Evolutionary conservation across 2,888 invertebrate species (phyloP).

Genomic region (Tenthredo notha): DNA sequence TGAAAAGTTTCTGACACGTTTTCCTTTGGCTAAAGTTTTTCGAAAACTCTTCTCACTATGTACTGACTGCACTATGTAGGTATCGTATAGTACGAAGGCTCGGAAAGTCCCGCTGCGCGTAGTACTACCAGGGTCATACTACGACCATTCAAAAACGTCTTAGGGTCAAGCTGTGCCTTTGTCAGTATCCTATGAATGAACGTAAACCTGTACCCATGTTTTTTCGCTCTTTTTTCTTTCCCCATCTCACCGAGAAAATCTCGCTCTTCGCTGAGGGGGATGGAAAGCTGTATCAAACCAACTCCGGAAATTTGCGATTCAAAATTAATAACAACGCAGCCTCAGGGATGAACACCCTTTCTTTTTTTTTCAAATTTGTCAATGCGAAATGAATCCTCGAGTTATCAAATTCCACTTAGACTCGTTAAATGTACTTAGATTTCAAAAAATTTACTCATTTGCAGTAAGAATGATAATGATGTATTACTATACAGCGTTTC

Average conservation of each 20-base stretch:
- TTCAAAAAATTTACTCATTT: background rate
- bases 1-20: constrained; percentile 39
- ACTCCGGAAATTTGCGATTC: no score
- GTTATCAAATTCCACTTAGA: background rate
- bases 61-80: background rate
- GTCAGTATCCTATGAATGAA: constrained; percentile 69
- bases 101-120: constrained; percentile 50
- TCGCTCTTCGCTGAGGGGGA: background rate
- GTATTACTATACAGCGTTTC: background rate
- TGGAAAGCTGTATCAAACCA: background rate
- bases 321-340: no score
- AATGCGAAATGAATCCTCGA: background rate
- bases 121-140: constrained; percentile 52
- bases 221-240: constrained; percentile 3
- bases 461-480: background rate
- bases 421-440: background rate
- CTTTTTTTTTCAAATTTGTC: background rate
- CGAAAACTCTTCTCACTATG: constrained; percentile 9
- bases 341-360: background rate
- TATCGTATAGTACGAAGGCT: background rate
- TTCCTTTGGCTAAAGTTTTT: constrained; percentile 36
- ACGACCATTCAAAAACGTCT: constrained; percentile 45
- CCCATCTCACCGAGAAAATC: background rate
- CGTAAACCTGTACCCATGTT: constrained; percentile 69
- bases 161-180: constrained; percentile 51